These are phyloP conservation scores for Lasiurus borealis DNA, from an alignment of 2,113 vertebrate genomes.

Conservation along the genomic window DNA sequence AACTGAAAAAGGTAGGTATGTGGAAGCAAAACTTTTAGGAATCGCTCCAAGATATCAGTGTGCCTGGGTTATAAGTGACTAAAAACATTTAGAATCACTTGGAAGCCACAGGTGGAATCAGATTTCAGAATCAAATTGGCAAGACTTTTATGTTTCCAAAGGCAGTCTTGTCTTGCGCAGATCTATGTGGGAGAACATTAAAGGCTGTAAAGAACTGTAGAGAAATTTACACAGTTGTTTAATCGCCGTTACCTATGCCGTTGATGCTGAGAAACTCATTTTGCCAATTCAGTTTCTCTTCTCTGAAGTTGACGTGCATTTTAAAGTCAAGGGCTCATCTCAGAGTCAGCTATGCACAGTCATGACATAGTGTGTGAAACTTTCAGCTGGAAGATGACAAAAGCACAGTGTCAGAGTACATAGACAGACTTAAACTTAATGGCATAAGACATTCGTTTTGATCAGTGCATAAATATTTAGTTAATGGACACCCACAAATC, in stretches of 20 bases:
- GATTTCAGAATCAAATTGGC: not conserved
- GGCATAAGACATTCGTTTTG: not conserved
- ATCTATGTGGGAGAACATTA: not conserved
- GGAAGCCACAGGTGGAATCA: not conserved
- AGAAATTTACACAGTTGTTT: not conserved
- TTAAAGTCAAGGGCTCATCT: not conserved
- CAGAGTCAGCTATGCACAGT: rapidly evolving
- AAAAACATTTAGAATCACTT: not conserved
- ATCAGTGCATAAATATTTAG: not conserved
- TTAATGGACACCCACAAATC: not conserved
- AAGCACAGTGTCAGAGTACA: not conserved
- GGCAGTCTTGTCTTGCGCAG: not conserved
- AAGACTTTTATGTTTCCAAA: not conserved
- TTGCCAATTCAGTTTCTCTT: not conserved
- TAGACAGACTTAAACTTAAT: not conserved
- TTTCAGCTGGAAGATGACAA: not conserved
- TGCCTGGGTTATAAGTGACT: not conserved
- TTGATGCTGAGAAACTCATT: not conserved
- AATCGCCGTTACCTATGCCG: not conserved
- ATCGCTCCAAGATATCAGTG: not conserved
- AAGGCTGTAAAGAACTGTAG: not conserved
- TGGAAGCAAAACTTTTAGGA: not conserved
- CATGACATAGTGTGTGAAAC: not conserved
- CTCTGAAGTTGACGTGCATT: not conserved
- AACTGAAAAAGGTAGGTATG: conserved; percentile 91